These are phyloP conservation scores for Hemitrygon akajei DNA, from an alignment of 2,797 vertebrate genomes.

Conservation along the genomic window DNA sequence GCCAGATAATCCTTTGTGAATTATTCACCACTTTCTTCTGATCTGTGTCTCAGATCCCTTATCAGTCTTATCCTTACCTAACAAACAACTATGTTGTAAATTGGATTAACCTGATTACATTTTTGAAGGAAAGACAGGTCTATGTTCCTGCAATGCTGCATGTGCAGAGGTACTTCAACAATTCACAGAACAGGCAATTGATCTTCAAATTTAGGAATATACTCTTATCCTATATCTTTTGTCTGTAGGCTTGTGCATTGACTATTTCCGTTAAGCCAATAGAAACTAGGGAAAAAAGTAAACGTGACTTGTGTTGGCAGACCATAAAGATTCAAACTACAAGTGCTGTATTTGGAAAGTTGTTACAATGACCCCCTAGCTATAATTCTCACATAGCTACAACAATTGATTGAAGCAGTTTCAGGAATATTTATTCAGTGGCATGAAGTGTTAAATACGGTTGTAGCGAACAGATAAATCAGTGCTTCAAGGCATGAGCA, in stretches of 20 bases:
- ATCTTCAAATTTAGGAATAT: not conserved
- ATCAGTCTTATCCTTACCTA: not conserved
- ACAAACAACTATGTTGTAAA: not conserved
- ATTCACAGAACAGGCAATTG: not conserved
- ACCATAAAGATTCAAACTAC: not conserved
- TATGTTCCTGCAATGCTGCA: not conserved
- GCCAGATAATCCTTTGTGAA: not conserved
- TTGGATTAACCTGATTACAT: not conserved
- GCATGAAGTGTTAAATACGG: not conserved
- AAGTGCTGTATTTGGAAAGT: conserved; percentile 10
- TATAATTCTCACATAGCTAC: not conserved
- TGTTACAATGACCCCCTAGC: not conserved
- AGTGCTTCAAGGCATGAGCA: conserved; percentile 1
- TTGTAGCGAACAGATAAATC: conserved; percentile 26
- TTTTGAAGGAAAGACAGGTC: not conserved
- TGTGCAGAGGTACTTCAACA: not conserved
- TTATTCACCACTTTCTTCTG: not conserved
- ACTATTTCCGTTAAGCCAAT: not conserved
- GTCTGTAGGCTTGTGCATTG: not conserved
- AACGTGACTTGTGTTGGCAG: not conserved
- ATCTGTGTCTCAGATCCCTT: not conserved
- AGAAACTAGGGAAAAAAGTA: not conserved
- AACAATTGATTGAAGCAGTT: not conserved
- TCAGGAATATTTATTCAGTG: conserved; percentile 16
- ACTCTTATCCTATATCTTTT: not conserved